Percentiles rank a stretch among this genome's conserved stretches.
Conservation (phyloP, 2,888 invertebrate genomes). For the Polymixis flavicincta region DNA sequence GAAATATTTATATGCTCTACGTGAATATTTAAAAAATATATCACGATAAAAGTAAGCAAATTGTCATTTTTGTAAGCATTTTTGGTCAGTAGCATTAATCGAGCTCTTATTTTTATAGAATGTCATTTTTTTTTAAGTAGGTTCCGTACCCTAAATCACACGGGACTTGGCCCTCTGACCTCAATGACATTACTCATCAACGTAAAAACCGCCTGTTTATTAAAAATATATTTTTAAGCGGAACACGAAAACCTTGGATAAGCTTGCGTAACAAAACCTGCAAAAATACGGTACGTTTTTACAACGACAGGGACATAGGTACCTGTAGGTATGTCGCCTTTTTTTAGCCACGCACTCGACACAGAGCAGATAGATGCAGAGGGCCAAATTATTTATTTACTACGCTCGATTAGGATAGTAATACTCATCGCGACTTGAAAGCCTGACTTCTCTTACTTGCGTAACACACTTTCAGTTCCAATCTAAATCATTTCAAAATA, state of each 20-base stretch:
- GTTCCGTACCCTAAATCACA: conserved; percentile 39
- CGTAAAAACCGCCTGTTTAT: conserved; percentile 34
- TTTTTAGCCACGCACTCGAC: conserved; percentile 58
- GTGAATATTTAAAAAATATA: neutral
- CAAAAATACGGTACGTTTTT: conserved; percentile 68
- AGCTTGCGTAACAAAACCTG: conserved; percentile 67
- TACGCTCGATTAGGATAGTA: neutral
- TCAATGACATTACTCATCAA: conserved; percentile 34
- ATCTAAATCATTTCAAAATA: too few relatives aligned
- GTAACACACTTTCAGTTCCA: neutral
- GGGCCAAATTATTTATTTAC: neutral
- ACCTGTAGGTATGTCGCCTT: conserved; percentile 43
- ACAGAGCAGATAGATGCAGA: conserved; percentile 7
- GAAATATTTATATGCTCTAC: neutral
- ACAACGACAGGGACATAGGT: conserved; percentile 43
- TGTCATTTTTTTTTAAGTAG: conserved; percentile 24
- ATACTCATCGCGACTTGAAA: neutral
- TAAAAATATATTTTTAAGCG: conserved; percentile 53
- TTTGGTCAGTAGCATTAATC: conserved; percentile 16
- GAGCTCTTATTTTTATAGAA: conserved; percentile 25
- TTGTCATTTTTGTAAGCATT: neutral
- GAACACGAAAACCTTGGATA: conserved; percentile 53
- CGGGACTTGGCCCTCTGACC: conserved; percentile 42
- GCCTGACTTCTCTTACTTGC: neutral
- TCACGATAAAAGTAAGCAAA: neutral